Evolutionary conservation across 2,797 vertebrate genomes (phyloP), one percentile per base, ranked within the genome.

Genomic region (Mareca strepera): DNA sequence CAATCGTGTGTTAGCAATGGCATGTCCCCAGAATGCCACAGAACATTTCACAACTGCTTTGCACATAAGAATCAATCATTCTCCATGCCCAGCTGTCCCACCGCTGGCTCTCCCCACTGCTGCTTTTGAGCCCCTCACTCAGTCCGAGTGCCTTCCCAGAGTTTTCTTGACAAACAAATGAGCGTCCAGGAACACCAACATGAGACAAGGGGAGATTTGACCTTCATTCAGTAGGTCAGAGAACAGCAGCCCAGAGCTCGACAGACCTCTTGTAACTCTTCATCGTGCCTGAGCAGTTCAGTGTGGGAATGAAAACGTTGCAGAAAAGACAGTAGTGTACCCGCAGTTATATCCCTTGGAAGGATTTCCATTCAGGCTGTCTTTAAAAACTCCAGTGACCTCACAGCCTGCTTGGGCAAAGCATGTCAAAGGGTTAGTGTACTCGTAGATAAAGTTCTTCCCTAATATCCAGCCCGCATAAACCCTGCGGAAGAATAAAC

Each of bases 21-120:
- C 96, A 95, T 92, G 95, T 96, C 94, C 93, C 92, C 94, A 94
- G 86, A 94, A 94, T 59, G 90, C 90, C 94, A 96, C 92, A 96
- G 88, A 96, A 96, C 83, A 86, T 96, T 96, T 96, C 95, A 95
- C 94, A 96, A 97, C 93, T 86, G 64, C 76, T 94, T 63, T 89
- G 93, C 90, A 91, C 92, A 96, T 91, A 96, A 93, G 41, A 94
- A 95, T 95, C 95, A 93, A 93, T 95, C 90, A 92, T 94, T 86
- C 90, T 90, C 79, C 72, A 75, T 91, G 90, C 78, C 90, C 75
- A 81, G 90, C 68, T 96, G 90, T 96, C 86, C 90, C 78, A 93
- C 82, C 81, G 78, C 78, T 85, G 81, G 68, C 81, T 93, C 78
- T 94, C 72, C 72, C 83, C 90, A 87, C 58, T 81, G 83, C 39